A percentile compares a stretch with the other conserved stretches of the same genome.
These are phyloP conservation scores for Sycobia sp. DNA, from an alignment of 1,140 invertebrate genomes.

Conservation along the genomic window DNA sequence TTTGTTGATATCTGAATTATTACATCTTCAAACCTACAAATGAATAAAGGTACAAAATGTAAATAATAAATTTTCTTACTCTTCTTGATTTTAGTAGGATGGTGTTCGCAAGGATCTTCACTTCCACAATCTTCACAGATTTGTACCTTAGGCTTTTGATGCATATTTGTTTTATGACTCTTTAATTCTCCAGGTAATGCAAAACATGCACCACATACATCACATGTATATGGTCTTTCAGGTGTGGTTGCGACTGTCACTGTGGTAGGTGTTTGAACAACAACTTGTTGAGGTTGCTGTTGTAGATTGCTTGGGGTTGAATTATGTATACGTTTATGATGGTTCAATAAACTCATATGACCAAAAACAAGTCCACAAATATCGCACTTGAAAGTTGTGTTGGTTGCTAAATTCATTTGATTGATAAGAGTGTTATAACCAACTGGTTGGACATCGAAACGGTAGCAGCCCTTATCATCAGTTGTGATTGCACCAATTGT, in stretches of 20 bases:
- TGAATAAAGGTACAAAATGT: no score
- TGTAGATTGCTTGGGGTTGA: constrained; percentile 62
- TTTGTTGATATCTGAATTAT: no score
- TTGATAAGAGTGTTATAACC: constrained; percentile 65
- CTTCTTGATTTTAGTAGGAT: constrained; percentile 61
- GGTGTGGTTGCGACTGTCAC: constrained; percentile 67
- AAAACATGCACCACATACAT: constrained; percentile 66
- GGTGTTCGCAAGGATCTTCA: constrained; percentile 59
- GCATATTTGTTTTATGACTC: constrained; percentile 61
- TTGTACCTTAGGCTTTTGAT: constrained; percentile 59
- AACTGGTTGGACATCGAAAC: constrained; percentile 65
- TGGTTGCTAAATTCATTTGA: constrained; percentile 65
- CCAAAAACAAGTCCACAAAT: constrained; percentile 82
- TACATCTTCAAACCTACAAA: no score
- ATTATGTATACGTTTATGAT: constrained; percentile 80
- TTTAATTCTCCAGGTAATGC: constrained; percentile 65
- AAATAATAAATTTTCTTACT: no score
- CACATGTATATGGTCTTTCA: constrained; percentile 65
- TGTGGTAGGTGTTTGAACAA: constrained; percentile 61
- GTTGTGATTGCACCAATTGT: constrained; percentile 59
- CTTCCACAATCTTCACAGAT: constrained; percentile 60
- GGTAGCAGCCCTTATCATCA: constrained; percentile 64
- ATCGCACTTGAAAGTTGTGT: constrained; percentile 85
- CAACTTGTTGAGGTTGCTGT: constrained; percentile 63
- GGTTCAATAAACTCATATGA: constrained; percentile 76